Conservation (phyloP, 1,140 invertebrate genomes). For the Zaprionus lachaisei region DNA sequence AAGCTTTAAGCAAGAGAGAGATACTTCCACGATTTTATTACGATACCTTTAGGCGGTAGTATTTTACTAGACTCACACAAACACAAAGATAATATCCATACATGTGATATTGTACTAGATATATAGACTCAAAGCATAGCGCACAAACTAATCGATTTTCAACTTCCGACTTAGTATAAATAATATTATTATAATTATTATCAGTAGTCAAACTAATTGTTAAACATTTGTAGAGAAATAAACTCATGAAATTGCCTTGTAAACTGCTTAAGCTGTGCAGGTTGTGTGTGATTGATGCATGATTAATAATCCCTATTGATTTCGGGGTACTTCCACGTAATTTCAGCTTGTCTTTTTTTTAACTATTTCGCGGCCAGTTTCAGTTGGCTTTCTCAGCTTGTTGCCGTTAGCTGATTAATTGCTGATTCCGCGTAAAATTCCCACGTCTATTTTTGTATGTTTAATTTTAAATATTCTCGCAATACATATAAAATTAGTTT, state of each 20-base stretch:
- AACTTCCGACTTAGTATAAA: slow-evolving; percentile 41
- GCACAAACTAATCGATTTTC: slow-evolving; percentile 69
- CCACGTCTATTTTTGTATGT: slow-evolving; percentile 10
- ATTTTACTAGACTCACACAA: slow-evolving; percentile 57
- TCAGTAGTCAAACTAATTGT: slow-evolving; percentile 10
- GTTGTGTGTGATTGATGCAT: not conserved
- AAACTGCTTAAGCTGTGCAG: slow-evolving; percentile 4
- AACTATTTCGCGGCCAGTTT: not conserved
- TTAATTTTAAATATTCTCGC: slow-evolving; percentile 5
- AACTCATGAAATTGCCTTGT: slow-evolving; percentile 59
- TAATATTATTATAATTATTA: slow-evolving; percentile 10
- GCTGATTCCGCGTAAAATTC: slow-evolving; percentile 7
- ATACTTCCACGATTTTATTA: slow-evolving; percentile 40
- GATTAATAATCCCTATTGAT: slow-evolving; percentile 63
- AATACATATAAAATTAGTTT: not conserved
- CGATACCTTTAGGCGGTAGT: slow-evolving; percentile 55
- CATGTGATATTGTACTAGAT: slow-evolving; percentile 68
- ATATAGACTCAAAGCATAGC: slow-evolving; percentile 56
- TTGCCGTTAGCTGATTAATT: slow-evolving; percentile 18
- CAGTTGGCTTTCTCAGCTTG: slow-evolving; percentile 3
- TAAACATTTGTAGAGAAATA: slow-evolving; percentile 18
- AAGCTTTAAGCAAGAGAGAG: slow-evolving; percentile 44
- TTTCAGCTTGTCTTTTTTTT: not conserved
- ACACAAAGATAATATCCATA: slow-evolving; percentile 65
- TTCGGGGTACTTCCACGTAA: not conserved